Conservation (phyloP, 2,888 invertebrate species). For the Oithona nana region DNA sequence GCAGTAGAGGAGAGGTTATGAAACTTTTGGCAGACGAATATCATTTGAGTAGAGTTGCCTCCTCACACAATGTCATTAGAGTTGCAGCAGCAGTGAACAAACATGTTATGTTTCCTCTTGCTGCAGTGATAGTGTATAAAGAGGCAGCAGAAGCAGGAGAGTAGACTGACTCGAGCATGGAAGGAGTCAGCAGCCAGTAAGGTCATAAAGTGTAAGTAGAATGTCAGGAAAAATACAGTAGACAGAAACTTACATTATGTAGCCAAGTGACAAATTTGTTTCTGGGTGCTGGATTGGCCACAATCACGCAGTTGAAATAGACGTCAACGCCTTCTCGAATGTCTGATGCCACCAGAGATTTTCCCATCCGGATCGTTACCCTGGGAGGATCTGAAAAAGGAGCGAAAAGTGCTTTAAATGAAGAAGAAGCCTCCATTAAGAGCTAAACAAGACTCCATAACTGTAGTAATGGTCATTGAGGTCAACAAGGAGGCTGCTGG, state of each 20-base stretch:
- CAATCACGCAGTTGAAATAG: slow-evolving; percentile 10
- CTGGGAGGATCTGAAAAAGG: slow-evolving; percentile 11
- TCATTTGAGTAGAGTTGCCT: no score
- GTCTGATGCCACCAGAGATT: slow-evolving; percentile 4
- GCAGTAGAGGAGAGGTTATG: no score
- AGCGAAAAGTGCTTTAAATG: not conserved
- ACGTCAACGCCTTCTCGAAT: slow-evolving; percentile 14
- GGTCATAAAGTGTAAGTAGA: not conserved
- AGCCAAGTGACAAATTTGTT: slow-evolving; percentile 15
- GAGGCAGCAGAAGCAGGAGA: no score
- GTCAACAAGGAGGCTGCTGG: not conserved
- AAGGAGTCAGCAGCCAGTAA: no score
- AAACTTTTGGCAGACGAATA: no score
- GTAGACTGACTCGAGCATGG: no score
- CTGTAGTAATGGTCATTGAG: not conserved
- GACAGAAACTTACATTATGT: slow-evolving; percentile 12
- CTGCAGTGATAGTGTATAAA: no score
- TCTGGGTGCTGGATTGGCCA: slow-evolving; percentile 13
- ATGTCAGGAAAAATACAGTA: not conserved
- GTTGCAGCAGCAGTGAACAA: no score
- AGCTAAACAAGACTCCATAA: not conserved
- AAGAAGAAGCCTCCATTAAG: not conserved
- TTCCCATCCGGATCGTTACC: slow-evolving; percentile 7
- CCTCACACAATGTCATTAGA: no score
- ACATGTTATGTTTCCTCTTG: no score